These are phyloP conservation scores for Tinea semifulvella DNA, from an alignment of 2,888 invertebrate species.

Conservation along the genomic window DNA sequence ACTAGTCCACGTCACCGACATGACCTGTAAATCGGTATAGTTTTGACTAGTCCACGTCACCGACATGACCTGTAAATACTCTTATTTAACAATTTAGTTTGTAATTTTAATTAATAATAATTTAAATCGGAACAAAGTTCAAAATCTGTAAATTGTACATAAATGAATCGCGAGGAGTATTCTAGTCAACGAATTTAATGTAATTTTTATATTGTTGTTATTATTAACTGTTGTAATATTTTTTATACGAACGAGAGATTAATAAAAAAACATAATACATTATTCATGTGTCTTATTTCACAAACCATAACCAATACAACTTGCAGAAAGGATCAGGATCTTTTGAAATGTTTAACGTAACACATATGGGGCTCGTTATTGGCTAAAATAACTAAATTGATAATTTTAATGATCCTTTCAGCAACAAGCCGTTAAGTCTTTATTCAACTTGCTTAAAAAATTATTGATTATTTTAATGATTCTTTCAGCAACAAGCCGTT, in stretches of 20 bases:
- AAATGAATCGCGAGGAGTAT: not conserved
- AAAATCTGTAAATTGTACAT: not conserved
- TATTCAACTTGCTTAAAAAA: no score
- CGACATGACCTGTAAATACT: no score
- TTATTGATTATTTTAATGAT: no score
- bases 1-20: no score
- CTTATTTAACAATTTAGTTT: no score
- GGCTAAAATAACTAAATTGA: not conserved
- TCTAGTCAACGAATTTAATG: slow-evolving; percentile 1
- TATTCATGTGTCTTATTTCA: not conserved
- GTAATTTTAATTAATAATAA: no score
- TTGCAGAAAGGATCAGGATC: not conserved
- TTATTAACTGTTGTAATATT: slow-evolving; percentile 30
- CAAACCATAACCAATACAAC: not conserved
- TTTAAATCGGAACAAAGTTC: slow-evolving; percentile 6
- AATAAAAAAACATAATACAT: not conserved
- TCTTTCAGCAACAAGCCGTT: no score
- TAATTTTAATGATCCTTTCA: no score
- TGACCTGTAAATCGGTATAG: no score
- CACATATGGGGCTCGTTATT: not conserved
- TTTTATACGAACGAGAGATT: not conserved
- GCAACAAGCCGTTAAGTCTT: no score
- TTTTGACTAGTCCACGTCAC: no score
- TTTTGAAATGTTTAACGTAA: not conserved
- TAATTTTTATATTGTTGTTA: slow-evolving; percentile 20